These are phyloP conservation scores for Nowickia ferox DNA, from an alignment of 2,888 invertebrate genomes.

Conservation along the genomic window DNA sequence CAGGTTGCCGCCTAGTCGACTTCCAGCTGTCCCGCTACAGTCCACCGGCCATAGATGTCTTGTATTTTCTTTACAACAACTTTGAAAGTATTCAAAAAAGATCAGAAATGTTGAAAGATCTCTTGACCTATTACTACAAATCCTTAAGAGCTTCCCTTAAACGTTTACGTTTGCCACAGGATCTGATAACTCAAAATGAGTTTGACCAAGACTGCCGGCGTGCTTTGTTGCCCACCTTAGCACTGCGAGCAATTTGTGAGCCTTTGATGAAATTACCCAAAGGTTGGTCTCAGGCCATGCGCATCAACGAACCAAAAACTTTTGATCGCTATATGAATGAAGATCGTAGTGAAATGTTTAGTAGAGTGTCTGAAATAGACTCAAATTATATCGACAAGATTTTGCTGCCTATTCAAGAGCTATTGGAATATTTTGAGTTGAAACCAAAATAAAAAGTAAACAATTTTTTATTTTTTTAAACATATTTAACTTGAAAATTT, in stretches of 20 bases:
- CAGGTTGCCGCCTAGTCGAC: constrained; percentile 84
- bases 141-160: constrained; percentile 75
- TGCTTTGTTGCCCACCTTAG: constrained; percentile 79
- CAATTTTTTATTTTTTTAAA: not conserved
- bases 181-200: constrained; percentile 77
- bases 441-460: constrained; percentile 39
- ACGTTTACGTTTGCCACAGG: constrained; percentile 63
- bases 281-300: constrained; percentile 78
- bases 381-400: constrained; percentile 78
- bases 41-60: constrained; percentile 85
- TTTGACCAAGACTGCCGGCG: constrained; percentile 80
- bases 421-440: constrained; percentile 77
- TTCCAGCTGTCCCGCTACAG: constrained; percentile 85
- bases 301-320: constrained; percentile 78
- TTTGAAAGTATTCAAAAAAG: constrained; percentile 80
- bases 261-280: constrained; percentile 81
- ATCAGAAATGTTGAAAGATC: constrained; percentile 77
- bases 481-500: too few species aligned
- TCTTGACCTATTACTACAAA: constrained; percentile 83
- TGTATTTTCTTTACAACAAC: constrained; percentile 83
- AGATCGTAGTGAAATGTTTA: constrained; percentile 82
- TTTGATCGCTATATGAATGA: constrained; percentile 82
- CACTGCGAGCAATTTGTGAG: constrained; percentile 80
- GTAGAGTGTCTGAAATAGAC: constrained; percentile 80
- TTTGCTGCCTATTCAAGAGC: constrained; percentile 78